These are phyloP conservation scores for Parotia lawesii DNA, from an alignment of 2,113 vertebrate genomes.

Conservation along the genomic window DNA sequence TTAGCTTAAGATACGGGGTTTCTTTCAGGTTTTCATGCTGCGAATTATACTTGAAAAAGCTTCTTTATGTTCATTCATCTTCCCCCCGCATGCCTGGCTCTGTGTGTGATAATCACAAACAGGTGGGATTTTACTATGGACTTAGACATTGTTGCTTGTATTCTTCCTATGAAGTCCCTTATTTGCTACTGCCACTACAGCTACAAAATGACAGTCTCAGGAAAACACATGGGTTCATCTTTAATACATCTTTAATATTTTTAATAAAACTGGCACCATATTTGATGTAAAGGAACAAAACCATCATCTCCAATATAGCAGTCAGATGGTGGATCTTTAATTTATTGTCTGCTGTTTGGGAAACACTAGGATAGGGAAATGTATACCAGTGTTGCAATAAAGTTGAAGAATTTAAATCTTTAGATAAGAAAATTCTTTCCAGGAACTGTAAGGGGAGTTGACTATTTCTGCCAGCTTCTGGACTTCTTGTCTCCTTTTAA, in stretches of 20 bases:
- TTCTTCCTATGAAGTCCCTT: background rate
- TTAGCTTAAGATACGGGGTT: background rate
- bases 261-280: background rate
- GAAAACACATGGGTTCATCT: background rate
- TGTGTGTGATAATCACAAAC: background rate
- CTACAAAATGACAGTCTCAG: background rate
- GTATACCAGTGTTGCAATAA: background rate
- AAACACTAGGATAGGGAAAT: background rate
- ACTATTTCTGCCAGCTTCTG: background rate
- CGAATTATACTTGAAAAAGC: background rate
- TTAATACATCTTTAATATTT: background rate
- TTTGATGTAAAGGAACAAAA: background rate
- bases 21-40: background rate
- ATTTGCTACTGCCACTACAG: background rate
- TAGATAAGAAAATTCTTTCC: constrained; percentile 52
- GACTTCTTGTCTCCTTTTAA: background rate
- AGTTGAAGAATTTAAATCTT: background rate
- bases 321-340: background rate
- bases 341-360: background rate
- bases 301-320: background rate
- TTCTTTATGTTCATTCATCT: background rate
- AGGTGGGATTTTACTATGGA: background rate
- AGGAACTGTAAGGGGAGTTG: constrained; percentile 1
- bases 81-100: background rate
- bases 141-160: background rate